Conservation (phyloP, 2,797 vertebrate species). For the Enteromius unitaeniatus region DNA sequence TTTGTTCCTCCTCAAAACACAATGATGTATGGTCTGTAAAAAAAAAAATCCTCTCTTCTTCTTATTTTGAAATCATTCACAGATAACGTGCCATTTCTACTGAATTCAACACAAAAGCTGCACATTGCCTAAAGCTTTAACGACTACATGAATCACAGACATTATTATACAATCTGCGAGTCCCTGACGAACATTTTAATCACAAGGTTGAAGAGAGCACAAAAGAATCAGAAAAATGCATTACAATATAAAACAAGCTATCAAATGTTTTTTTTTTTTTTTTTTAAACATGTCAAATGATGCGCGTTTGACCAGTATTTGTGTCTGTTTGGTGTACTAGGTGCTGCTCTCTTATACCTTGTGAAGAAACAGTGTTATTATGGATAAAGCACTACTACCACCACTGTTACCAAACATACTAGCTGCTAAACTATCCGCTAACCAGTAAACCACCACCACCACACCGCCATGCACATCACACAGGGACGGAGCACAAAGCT, state of each 20-base stretch:
- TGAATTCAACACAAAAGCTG: not conserved
- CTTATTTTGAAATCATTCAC: slow-evolving; percentile 35
- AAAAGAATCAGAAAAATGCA: not conserved
- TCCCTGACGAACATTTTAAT: slow-evolving; percentile 4
- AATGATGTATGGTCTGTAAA: too few species aligned
- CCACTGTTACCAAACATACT: not conserved
- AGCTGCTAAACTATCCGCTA: not conserved
- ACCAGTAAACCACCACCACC: slow-evolving; percentile 17
- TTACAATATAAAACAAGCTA: not conserved
- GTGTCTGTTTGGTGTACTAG: not conserved
- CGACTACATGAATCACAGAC: not conserved
- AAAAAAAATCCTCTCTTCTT: too few species aligned
- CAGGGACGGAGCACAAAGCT: slow-evolving; percentile 53
- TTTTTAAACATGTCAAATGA: not conserved
- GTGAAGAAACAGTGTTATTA: not conserved
- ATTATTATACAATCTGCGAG: not conserved
- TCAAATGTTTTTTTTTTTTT: not conserved
- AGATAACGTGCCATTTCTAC: not conserved
- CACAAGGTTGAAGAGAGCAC: slow-evolving; percentile 40
- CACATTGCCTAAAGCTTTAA: not conserved
- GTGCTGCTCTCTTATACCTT: slow-evolving; percentile 13
- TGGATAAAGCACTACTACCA: not conserved
- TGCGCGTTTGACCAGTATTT: not conserved
- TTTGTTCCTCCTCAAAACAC: not conserved
- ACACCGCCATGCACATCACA: slow-evolving; percentile 61